These are phyloP conservation scores for Erpobdella octoculata DNA, from an alignment of 2,888 invertebrate species.

Conservation along the genomic window DNA sequence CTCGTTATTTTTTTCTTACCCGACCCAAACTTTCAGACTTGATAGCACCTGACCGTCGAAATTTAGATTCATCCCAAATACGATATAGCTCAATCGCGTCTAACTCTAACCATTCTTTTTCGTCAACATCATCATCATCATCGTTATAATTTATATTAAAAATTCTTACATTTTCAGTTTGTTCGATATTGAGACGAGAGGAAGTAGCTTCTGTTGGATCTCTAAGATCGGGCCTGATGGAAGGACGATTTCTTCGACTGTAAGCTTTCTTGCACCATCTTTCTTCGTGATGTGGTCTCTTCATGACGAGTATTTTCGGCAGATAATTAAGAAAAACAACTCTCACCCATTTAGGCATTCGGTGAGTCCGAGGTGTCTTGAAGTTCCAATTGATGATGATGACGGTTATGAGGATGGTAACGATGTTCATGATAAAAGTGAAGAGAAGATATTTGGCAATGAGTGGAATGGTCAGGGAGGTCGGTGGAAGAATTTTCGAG, in stretches of 20 bases:
- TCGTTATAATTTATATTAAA: neutral
- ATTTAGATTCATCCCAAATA: too few species aligned
- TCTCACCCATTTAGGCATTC: conserved; percentile 95
- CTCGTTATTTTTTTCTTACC: too few species aligned
- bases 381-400: conserved; percentile 99
- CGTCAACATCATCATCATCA: neutral
- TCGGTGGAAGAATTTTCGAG: conserved; percentile 96
- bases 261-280: conserved; percentile 52
- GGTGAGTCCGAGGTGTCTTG: conserved; percentile 85
- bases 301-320: conserved; percentile 86
- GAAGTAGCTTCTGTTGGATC: neutral
- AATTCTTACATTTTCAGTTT: neutral
- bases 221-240: conserved; percentile 10
- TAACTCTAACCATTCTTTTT: too few species aligned
- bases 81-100: too few species aligned
- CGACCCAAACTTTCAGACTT: too few species aligned
- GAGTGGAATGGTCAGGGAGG: conserved; percentile 90
- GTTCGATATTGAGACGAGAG: neutral
- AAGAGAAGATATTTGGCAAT: conserved; percentile 98
- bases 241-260: conserved; percentile 33
- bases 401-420: conserved; percentile 96
- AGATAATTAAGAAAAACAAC: conserved; percentile 88
- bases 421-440: conserved; percentile 99
- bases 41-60: too few species aligned
- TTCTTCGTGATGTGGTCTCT: conserved; percentile 65